Evolutionary conservation across 2,888 invertebrate species (phyloP).

Genomic region (Hecatera dysodea): DNA sequence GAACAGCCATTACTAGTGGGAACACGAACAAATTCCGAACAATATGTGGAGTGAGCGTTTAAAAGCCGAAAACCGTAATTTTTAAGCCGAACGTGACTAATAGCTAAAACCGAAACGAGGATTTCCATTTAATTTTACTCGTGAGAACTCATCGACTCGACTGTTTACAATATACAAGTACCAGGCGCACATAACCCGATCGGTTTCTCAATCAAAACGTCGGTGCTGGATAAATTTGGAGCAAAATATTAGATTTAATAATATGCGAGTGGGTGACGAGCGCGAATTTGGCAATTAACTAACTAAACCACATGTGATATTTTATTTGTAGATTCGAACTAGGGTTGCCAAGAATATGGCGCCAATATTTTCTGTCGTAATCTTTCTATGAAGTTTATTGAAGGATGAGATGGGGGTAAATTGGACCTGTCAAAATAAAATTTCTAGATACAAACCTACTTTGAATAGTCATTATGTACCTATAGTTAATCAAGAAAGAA

Average conservation of each 20-base stretch:
- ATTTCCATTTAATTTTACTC: slow-evolving; percentile 40
- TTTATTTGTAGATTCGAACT: slow-evolving; percentile 45
- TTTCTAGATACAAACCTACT: no score
- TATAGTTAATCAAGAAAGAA: no score
- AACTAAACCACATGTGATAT: slow-evolving; percentile 23
- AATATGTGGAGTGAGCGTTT: slow-evolving; percentile 3
- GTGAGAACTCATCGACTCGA: slow-evolving; percentile 28
- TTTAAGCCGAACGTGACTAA: slow-evolving; percentile 50
- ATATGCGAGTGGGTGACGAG: slow-evolving; percentile 15
- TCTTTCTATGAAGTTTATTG: no score
- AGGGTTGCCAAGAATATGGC: slow-evolving; percentile 38
- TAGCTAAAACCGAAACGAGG: slow-evolving; percentile 19
- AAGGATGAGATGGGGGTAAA: neutral
- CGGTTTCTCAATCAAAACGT: slow-evolving; percentile 57
- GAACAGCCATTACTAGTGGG: neutral
- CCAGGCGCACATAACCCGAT: slow-evolving; percentile 45
- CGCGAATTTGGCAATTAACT: slow-evolving; percentile 41
- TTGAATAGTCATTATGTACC: no score
- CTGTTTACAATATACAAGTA: slow-evolving; percentile 42
- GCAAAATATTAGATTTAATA: slow-evolving; percentile 26
- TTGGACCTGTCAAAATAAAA: neutral
- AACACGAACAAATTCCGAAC: slow-evolving; percentile 3
- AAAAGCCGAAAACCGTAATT: slow-evolving; percentile 22
- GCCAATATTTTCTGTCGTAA: no score
- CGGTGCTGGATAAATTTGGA: slow-evolving; percentile 30